These are phyloP conservation scores for Digitonthophagus gazella DNA, from an alignment of 2,888 invertebrate species.

Conservation along the genomic window DNA sequence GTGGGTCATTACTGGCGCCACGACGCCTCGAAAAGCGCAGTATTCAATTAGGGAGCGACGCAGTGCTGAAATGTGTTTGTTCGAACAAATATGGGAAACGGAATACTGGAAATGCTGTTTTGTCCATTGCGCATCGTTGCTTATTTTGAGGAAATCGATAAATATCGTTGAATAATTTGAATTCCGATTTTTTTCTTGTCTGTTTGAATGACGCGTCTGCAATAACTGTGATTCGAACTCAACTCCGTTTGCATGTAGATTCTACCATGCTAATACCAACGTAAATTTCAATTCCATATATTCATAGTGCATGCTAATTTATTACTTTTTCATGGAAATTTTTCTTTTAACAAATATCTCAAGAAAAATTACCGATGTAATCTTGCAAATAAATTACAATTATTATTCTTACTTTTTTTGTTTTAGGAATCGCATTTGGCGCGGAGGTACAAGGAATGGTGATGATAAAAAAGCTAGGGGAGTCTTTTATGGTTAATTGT, in stretches of 20 bases:
- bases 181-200: background rate
- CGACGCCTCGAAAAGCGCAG: background rate
- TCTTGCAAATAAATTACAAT: background rate
- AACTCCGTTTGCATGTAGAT: background rate
- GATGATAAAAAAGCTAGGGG: conserved; percentile 32
- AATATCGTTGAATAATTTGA: background rate
- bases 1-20: background rate
- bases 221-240: background rate
- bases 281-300: too few species aligned
- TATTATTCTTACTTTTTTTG: conserved; percentile 20
- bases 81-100: background rate
- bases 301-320: background rate
- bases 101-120: background rate
- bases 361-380: background rate
- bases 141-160: background rate
- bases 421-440: conserved; percentile 24
- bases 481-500: conserved; percentile 39
- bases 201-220: background rate
- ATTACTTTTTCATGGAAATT: background rate
- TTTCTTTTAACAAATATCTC: background rate
- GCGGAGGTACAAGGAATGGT: conserved; percentile 29
- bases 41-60: background rate
- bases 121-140: background rate
- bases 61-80: background rate
- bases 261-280: too few species aligned